These are phyloP conservation scores for Ptychochromis oligacanthus DNA, from an alignment of 2,113 vertebrate genomes.

Conservation along the genomic window DNA sequence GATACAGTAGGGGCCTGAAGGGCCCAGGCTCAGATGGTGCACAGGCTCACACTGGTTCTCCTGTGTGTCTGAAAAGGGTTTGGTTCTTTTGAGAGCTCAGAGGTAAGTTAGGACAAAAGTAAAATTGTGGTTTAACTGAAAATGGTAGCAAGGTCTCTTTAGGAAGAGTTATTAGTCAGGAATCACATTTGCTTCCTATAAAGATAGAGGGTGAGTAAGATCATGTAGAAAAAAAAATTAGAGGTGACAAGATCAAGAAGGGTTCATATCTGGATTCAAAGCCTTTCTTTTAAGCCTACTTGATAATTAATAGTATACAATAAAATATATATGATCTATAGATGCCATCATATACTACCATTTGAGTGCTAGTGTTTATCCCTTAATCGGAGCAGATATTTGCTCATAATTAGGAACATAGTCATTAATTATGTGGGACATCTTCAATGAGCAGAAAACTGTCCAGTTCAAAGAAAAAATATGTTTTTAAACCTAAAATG, in stretches of 20 bases:
- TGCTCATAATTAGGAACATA: slow-evolving; percentile 5
- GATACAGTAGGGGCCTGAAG: slow-evolving; percentile 80
- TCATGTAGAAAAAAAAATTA: not conserved
- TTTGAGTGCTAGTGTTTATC: not conserved
- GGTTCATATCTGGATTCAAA: not conserved
- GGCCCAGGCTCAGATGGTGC: slow-evolving; percentile 84
- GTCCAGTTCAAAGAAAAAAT: not conserved
- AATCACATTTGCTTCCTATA: slow-evolving; percentile 63
- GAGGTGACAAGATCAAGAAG: not conserved
- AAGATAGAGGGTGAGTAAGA: not conserved
- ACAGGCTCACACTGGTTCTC: slow-evolving; percentile 66
- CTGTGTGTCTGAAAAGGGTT: slow-evolving; percentile 77
- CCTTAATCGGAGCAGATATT: not conserved
- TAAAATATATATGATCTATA: not conserved
- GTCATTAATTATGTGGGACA: not conserved
- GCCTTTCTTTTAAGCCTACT: not conserved
- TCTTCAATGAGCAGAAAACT: not conserved
- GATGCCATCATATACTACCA: not conserved
- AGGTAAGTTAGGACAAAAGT: slow-evolving; percentile 53
- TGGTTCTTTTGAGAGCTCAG: slow-evolving; percentile 45
- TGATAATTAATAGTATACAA: not conserved
- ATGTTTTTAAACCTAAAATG: not conserved
- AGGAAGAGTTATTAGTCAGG: slow-evolving; percentile 75
- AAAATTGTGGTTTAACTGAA: slow-evolving; percentile 78
- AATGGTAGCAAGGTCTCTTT: slow-evolving; percentile 76